Conservation (phyloP, 2,113 vertebrate species). For the Platysternon megacephalum region DNA sequence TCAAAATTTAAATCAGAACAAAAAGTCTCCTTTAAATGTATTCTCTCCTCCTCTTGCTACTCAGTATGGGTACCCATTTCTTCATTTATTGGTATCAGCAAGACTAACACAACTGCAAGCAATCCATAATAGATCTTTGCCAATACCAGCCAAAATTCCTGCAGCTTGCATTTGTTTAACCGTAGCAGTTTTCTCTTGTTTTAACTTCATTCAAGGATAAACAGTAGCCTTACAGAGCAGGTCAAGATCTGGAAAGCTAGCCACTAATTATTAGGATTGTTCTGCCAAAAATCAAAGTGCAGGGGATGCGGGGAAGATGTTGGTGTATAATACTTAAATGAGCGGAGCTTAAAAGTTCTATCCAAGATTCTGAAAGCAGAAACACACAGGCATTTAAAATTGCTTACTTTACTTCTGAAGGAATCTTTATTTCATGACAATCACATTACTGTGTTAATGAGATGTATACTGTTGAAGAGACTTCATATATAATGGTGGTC, state of each 20-base stretch:
- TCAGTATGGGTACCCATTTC: neutral
- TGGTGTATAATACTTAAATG: neutral
- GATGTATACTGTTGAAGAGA: neutral
- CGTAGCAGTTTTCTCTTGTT: slow-evolving; percentile 1
- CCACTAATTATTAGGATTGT: slow-evolving; percentile 1
- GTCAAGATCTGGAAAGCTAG: slow-evolving; percentile 45
- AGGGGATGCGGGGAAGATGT: neutral
- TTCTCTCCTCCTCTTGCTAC: slow-evolving; percentile 17
- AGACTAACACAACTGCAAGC: neutral
- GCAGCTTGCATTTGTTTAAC: slow-evolving; percentile 14
- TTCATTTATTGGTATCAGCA: slow-evolving; percentile 43
- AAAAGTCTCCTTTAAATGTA: slow-evolving; percentile 40
- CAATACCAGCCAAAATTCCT: slow-evolving; percentile 24
- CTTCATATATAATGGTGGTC: neutral
- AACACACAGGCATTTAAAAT: neutral
- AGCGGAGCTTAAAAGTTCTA: neutral
- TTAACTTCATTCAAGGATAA: slow-evolving; percentile 50
- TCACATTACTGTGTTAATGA: neutral
- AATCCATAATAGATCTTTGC: neutral
- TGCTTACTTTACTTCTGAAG: neutral
- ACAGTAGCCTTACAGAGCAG: slow-evolving; percentile 32
- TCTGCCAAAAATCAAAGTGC: slow-evolving; percentile 3
- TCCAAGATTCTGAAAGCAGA: slow-evolving; percentile 8
- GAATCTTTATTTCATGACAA: neutral
- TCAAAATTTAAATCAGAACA: slow-evolving; percentile 66